Evolutionary conservation across 2,888 invertebrate genomes (phyloP).

Genomic region (Micropterix aruncella): DNA sequence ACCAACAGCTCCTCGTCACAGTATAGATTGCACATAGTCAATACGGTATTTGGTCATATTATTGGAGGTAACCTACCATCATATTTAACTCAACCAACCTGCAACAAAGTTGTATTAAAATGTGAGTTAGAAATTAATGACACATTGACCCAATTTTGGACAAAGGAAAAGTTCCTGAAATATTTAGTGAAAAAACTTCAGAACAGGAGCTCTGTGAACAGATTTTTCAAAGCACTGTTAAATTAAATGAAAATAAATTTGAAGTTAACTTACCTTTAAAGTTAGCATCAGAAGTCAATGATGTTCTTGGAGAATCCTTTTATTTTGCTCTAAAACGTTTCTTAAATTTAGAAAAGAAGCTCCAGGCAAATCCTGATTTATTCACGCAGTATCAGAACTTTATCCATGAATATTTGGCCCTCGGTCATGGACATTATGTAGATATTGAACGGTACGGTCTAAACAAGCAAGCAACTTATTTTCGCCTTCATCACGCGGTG

Average conservation of each 20-base stretch:
- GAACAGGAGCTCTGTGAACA: conserved; percentile 9
- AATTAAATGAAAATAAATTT: conserved; percentile 8
- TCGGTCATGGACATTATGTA: conserved; percentile 6
- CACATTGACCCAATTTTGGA: conserved; percentile 4
- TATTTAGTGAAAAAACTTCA: too few relatives aligned
- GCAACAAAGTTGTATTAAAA: too few relatives aligned
- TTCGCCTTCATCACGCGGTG: conserved; percentile 9
- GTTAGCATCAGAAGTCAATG: conserved; percentile 5
- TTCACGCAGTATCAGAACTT: conserved; percentile 6
- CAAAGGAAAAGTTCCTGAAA: conserved; percentile 10
- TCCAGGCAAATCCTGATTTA: conserved; percentile 7
- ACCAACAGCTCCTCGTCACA: neutral
- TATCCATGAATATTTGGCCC: too few relatives aligned
- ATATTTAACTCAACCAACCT: too few relatives aligned
- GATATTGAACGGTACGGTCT: too few relatives aligned
- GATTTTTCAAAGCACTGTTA: conserved; percentile 6
- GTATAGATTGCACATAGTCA: conserved; percentile 1
- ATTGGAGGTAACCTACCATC: conserved; percentile 7
- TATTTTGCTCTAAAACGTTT: conserved; percentile 10
- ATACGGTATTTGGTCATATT: conserved; percentile 8
- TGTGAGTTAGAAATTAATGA: conserved; percentile 6
- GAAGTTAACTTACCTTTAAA: conserved; percentile 10
- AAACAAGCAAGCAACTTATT: conserved; percentile 7
- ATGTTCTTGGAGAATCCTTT: conserved; percentile 10
- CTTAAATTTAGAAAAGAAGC: conserved; percentile 10